phyloP scores from a whole-genome alignment of 2,888 invertebrate species.

The Drosophila gaucha region DNA sequence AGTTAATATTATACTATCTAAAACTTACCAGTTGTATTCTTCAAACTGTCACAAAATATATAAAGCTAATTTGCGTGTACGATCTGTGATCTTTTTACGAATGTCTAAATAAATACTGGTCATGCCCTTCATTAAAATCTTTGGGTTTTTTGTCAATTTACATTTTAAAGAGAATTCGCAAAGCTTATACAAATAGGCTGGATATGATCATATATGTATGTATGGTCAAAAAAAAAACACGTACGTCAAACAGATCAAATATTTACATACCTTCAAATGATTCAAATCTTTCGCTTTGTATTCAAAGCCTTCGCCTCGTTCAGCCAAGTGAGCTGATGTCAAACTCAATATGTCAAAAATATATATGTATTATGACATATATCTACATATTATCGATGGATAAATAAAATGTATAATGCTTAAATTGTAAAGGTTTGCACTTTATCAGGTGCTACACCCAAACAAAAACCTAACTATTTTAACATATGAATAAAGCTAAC shows the following conservation, averaged over 20 bases:
- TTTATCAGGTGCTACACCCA: too few relatives aligned
- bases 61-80: neutral
- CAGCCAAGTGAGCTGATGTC: slow-evolving; percentile 5
- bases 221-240: too few relatives aligned
- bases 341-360: neutral
- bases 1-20: neutral
- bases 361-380: neutral
- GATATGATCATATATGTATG: neutral
- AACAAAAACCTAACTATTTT: too few relatives aligned
- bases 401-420: neutral
- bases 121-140: slow-evolving; percentile 17
- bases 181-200: slow-evolving; percentile 27
- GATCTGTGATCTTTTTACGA: slow-evolving; percentile 3
- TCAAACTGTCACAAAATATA: neutral
- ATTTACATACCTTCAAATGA: slow-evolving; percentile 49
- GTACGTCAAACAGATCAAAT: slow-evolving; percentile 55
- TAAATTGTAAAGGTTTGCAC: too few relatives aligned
- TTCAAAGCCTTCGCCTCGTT: slow-evolving; percentile 18
- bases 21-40: neutral
- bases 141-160: slow-evolving; percentile 10
- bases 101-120: neutral
- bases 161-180: slow-evolving; percentile 44
- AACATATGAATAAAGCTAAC: neutral
- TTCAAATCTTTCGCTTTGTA: slow-evolving; percentile 35
- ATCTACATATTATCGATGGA: neutral